Evolutionary conservation across 2,113 vertebrate genomes (phyloP).

Genomic region (Pluvianellus socialis): DNA sequence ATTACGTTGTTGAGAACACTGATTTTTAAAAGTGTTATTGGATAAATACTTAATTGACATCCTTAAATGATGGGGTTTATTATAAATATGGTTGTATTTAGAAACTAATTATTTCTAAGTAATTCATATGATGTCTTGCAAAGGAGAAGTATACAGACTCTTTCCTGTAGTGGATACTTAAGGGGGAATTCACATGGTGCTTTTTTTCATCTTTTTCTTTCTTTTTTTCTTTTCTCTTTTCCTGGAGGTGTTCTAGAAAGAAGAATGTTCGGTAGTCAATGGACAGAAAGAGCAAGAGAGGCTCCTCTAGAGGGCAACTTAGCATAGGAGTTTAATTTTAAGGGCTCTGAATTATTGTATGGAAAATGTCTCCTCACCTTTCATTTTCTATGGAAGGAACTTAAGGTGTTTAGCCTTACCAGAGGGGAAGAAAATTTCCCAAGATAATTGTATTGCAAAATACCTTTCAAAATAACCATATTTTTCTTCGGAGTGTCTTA

Average conservation of each 20-base stretch:
- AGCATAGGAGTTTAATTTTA: background rate
- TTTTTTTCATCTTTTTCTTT: background rate
- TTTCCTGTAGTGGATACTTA: background rate
- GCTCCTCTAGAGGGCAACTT: background rate
- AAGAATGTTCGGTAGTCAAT: background rate
- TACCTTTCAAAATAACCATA: background rate
- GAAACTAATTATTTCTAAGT: background rate
- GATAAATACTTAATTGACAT: background rate
- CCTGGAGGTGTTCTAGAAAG: background rate
- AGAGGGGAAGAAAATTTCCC: background rate
- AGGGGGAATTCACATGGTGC: background rate
- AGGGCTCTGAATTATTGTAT: background rate
- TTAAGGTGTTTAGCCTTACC: background rate
- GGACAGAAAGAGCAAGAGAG: background rate
- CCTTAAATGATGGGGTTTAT: background rate
- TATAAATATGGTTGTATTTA: background rate
- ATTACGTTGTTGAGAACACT: background rate
- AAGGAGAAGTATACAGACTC: background rate
- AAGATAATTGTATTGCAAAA: background rate
- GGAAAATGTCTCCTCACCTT: background rate
- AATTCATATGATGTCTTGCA: background rate
- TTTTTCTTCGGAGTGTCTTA: background rate
- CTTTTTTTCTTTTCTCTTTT: background rate
- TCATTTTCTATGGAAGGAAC: background rate
- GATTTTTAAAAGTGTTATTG: background rate